These are phyloP conservation scores for Phrynosoma blainvillii DNA, from an alignment of 2,113 vertebrate genomes.

Conservation along the genomic window DNA sequence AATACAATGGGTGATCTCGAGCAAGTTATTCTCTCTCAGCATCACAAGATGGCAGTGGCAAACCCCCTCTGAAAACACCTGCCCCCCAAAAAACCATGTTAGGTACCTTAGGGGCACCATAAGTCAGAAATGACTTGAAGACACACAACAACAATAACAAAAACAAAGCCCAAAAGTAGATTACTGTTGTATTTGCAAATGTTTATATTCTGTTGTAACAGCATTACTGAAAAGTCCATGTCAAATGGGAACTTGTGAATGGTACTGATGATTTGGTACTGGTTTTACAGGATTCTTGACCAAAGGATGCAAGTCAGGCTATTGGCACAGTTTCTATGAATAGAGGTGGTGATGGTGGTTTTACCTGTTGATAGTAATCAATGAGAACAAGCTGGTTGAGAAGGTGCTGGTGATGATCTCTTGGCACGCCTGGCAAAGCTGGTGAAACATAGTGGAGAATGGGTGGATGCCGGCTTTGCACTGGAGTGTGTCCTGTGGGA, in stretches of 20 bases:
- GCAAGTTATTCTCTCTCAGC: too few relatives aligned
- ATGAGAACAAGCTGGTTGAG: not conserved
- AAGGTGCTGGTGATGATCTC: too few relatives aligned
- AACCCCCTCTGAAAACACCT: too few relatives aligned
- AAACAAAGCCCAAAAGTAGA: too few relatives aligned
- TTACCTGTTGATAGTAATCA: not conserved
- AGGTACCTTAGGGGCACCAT: too few relatives aligned
- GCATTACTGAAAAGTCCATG: not conserved
- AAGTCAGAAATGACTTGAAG: too few relatives aligned
- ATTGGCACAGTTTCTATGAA: not conserved
- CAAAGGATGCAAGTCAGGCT: not conserved
- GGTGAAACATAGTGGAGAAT: not conserved
- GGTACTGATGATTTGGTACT: not conserved
- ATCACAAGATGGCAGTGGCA: too few relatives aligned
- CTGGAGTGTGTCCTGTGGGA: not conserved
- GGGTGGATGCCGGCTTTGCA: not conserved
- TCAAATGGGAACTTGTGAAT: not conserved
- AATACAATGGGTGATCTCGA: too few relatives aligned
- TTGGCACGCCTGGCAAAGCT: not conserved
- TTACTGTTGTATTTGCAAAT: not conserved
- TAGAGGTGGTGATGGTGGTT: not conserved
- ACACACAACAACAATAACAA: too few relatives aligned
- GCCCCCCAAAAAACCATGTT: too few relatives aligned
- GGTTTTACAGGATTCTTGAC: not conserved
- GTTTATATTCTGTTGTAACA: not conserved